These are phyloP conservation scores for Drepana arcuata DNA, from an alignment of 1,140 invertebrate genomes.

Conservation along the genomic window DNA sequence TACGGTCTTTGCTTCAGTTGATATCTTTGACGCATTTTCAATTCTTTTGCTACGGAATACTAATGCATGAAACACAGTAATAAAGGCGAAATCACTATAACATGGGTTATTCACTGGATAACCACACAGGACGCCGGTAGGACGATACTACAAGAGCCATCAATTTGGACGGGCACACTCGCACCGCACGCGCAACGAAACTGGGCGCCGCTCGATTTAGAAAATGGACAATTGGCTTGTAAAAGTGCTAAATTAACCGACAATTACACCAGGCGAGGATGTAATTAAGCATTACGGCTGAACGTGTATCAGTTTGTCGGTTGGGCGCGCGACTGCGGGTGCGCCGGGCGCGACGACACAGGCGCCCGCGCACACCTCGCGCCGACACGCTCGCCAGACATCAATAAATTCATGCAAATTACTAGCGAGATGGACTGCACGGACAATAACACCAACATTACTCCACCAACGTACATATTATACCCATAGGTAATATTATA, in stretches of 20 bases:
- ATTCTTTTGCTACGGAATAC: slow-evolving; percentile 14
- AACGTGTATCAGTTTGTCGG: slow-evolving; percentile 60
- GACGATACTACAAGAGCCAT: slow-evolving; percentile 17
- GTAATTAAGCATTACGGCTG: slow-evolving; percentile 52
- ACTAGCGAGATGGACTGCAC: slow-evolving; percentile 33
- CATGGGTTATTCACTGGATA: slow-evolving; percentile 31
- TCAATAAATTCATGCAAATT: slow-evolving; percentile 69
- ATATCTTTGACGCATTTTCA: slow-evolving; percentile 59
- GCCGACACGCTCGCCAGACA: slow-evolving; percentile 30
- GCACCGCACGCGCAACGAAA: slow-evolving; percentile 16
- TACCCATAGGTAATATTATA: no score
- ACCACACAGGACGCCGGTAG: slow-evolving; percentile 23
- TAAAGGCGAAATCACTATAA: slow-evolving; percentile 28
- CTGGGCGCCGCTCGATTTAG: slow-evolving; percentile 15
- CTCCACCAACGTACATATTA: no score
- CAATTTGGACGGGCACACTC: slow-evolving; percentile 8
- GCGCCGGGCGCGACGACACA: slow-evolving; percentile 18
- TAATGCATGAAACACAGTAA: slow-evolving; percentile 18
- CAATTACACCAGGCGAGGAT: slow-evolving; percentile 38
- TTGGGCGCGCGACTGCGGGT: slow-evolving; percentile 53
- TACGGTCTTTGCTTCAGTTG: slow-evolving; percentile 64
- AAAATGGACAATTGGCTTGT: slow-evolving; percentile 24
- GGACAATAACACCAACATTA: no score
- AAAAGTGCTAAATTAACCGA: slow-evolving; percentile 32
- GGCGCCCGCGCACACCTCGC: slow-evolving; percentile 32